Evolutionary conservation across 2,888 invertebrate genomes (phyloP).

Genomic region (Xestia xanthographa): DNA sequence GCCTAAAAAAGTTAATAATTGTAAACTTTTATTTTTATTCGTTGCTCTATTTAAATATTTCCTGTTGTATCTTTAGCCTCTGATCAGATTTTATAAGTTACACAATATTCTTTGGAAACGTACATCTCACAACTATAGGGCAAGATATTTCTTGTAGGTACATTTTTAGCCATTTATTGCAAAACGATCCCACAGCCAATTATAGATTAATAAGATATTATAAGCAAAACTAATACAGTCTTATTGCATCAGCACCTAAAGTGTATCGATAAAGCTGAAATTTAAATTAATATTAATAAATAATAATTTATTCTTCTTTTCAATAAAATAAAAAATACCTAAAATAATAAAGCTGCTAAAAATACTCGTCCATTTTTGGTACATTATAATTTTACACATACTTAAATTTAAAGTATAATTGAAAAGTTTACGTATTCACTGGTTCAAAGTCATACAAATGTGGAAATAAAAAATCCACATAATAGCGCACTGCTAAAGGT

Average conservation of each 20-base stretch:
- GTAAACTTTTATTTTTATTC: neutral
- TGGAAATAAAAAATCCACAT: neutral
- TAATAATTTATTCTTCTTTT: constrained; percentile 30
- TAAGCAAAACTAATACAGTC: constrained; percentile 23
- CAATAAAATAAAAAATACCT: constrained; percentile 36
- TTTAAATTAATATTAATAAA: constrained; percentile 15
- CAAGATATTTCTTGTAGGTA: neutral
- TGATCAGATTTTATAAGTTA: neutral
- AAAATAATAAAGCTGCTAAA: constrained; percentile 27
- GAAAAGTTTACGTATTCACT: neutral
- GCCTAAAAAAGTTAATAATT: neutral
- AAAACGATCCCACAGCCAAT: constrained; percentile 7
- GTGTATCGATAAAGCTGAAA: constrained; percentile 1
- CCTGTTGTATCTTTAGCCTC: neutral
- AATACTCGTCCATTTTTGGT: constrained; percentile 31
- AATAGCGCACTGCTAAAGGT: neutral
- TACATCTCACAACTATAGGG: neutral
- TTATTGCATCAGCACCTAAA: constrained; percentile 20
- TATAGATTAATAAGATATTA: neutral
- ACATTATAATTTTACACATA: constrained; percentile 14
- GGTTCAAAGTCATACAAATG: neutral
- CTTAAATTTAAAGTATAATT: neutral
- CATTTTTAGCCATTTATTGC: constrained; percentile 6
- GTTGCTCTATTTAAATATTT: neutral
- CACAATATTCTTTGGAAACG: constrained; percentile 3